Conservation (phyloP, 2,888 invertebrate genomes). For the Autographa gamma region DNA sequence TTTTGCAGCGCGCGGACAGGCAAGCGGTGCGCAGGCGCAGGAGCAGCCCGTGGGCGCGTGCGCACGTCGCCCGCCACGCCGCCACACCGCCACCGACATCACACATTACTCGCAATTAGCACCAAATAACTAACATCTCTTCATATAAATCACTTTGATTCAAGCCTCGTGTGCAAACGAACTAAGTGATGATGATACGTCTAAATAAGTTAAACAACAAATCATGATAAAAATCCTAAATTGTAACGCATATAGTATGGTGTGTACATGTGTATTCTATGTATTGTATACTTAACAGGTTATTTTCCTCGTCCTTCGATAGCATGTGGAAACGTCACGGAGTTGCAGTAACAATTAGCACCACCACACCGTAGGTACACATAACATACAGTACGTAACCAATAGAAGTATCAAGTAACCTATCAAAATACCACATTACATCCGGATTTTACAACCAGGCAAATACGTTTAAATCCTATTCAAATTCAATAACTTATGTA, state of each 20-base stretch:
- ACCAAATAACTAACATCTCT: slow-evolving; percentile 23
- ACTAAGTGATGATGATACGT: slow-evolving; percentile 1
- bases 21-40: slow-evolving; percentile 28
- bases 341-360: slow-evolving; percentile 71
- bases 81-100: slow-evolving; percentile 13
- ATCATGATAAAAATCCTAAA: slow-evolving; percentile 10
- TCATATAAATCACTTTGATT: slow-evolving; percentile 17
- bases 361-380: slow-evolving; percentile 42
- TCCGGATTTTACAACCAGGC: not conserved
- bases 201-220: not conserved
- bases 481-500: not conserved
- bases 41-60: slow-evolving; percentile 22
- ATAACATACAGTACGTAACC: slow-evolving; percentile 29
- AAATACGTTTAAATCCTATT: not conserved
- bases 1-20: slow-evolving; percentile 44
- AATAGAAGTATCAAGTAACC: not conserved
- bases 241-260: slow-evolving; percentile 13
- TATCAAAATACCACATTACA: not conserved
- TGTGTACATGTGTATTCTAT: slow-evolving; percentile 32
- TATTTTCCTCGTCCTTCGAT: slow-evolving; percentile 55
- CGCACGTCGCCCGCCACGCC: slow-evolving; percentile 12
- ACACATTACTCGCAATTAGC: slow-evolving; percentile 29
- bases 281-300: slow-evolving; percentile 61
- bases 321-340: slow-evolving; percentile 65
- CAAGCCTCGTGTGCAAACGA: slow-evolving; percentile 5